Evolutionary conservation across 1,140 invertebrate species (phyloP).

Genomic region (Sarcophaga peregrina): DNA sequence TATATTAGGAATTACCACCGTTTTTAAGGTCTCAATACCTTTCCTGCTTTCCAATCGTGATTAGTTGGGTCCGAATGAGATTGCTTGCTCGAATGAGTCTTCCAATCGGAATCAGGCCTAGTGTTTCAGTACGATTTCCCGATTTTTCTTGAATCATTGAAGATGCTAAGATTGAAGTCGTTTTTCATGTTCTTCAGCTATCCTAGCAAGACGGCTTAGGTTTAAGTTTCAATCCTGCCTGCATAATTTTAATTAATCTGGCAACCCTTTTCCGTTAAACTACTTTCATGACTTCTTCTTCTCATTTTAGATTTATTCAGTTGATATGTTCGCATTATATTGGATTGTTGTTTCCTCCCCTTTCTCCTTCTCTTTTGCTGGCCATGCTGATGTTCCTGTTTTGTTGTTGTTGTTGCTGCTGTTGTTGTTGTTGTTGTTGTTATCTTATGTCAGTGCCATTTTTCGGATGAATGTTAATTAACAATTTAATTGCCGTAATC

Average conservation of each 20-base stretch:
- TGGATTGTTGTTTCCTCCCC: neutral
- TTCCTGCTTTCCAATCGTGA: too few species aligned
- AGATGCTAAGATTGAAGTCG: too few species aligned
- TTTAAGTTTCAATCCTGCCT: too few species aligned
- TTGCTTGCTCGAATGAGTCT: too few species aligned
- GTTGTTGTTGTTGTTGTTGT: neutral
- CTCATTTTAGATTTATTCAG: neutral
- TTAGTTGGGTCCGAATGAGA: too few species aligned
- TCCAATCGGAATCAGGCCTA: too few species aligned
- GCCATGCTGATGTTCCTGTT: neutral
- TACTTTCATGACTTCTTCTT: neutral
- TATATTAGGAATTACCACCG: too few species aligned
- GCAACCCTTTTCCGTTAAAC: neutral
- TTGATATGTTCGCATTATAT: neutral
- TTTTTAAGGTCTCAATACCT: too few species aligned
- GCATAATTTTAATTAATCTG: neutral
- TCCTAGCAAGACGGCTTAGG: too few species aligned
- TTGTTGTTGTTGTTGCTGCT: neutral
- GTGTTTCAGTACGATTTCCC: too few species aligned
- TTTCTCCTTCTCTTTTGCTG: neutral
- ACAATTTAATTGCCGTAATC: slow-evolving; percentile 41
- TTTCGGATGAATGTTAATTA: slow-evolving; percentile 40
- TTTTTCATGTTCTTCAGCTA: too few species aligned
- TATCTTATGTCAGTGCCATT: slow-evolving; percentile 34
- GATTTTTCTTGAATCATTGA: too few species aligned